A percentile compares a stretch with the other conserved stretches of the same genome.
phyloP scores from a whole-genome alignment of 2,888 invertebrate genomes.

The Drosophila falleni region DNA sequence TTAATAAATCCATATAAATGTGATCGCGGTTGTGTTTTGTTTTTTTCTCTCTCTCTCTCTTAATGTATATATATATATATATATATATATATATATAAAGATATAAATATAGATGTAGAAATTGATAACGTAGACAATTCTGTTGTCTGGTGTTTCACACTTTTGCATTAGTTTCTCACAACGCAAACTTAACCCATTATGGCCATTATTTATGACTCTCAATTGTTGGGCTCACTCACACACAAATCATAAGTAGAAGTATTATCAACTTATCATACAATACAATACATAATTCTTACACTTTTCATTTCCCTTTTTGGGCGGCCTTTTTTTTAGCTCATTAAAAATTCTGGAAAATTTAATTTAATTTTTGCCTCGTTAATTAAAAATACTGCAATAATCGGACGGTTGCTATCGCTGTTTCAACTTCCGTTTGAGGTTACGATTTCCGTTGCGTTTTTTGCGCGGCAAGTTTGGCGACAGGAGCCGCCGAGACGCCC shows the following conservation, averaged over 20 bases:
- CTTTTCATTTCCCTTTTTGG: slow-evolving; percentile 64
- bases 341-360: slow-evolving; percentile 75
- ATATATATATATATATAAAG: slow-evolving; percentile 13
- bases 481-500: slow-evolving; percentile 69
- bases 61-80: slow-evolving; percentile 28
- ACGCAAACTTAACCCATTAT: slow-evolving; percentile 70
- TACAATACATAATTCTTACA: slow-evolving; percentile 71
- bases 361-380: slow-evolving; percentile 63
- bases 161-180: slow-evolving; percentile 75
- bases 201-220: slow-evolving; percentile 72
- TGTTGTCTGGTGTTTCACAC: slow-evolving; percentile 54
- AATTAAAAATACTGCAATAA: slow-evolving; percentile 74
- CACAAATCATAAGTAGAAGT: slow-evolving; percentile 65
- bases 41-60: slow-evolving; percentile 1
- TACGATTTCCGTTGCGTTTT: slow-evolving; percentile 30
- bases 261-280: slow-evolving; percentile 78
- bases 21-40: slow-evolving; percentile 29
- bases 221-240: slow-evolving; percentile 78
- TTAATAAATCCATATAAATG: slow-evolving; percentile 73
- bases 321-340: slow-evolving; percentile 34
- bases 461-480: slow-evolving; percentile 55
- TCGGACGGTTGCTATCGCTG: slow-evolving; percentile 52
- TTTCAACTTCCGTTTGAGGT: slow-evolving; percentile 41
- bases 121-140: slow-evolving; percentile 60
- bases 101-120: slow-evolving; percentile 54